Percentiles rank a stretch among this genome's conserved stretches.
These are phyloP conservation scores for Empis stercorea DNA, from an alignment of 2,888 invertebrate species.

Conservation along the genomic window DNA sequence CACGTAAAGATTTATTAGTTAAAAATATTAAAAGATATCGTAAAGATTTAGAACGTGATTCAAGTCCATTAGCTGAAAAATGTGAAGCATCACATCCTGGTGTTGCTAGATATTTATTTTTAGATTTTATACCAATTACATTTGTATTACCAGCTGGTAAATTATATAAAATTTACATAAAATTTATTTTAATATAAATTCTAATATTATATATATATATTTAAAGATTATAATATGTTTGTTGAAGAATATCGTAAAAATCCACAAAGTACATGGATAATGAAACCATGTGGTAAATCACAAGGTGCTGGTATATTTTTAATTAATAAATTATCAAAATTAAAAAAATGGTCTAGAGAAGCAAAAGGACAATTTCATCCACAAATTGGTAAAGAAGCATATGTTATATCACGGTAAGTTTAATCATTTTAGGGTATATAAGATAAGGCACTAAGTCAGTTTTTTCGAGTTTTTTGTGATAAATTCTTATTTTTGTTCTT, in stretches of 20 bases:
- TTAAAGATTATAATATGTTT: conserved; percentile 83
- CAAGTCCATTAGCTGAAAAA: conserved; percentile 73
- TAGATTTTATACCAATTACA: conserved; percentile 88
- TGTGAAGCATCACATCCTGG: conserved; percentile 37
- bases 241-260: conserved; percentile 91
- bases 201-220: neutral
- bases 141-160: conserved; percentile 74
- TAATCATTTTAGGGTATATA: neutral
- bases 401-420: conserved; percentile 76
- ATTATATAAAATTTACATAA: neutral
- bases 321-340: conserved; percentile 86
- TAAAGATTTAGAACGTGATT: conserved; percentile 83
- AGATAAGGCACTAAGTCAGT: too few species aligned
- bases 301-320: conserved; percentile 91
- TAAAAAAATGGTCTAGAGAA: conserved; percentile 82
- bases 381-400: conserved; percentile 75
- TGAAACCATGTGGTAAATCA: conserved; percentile 94
- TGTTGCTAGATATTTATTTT: conserved; percentile 64
- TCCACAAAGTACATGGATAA: conserved; percentile 93
- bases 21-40: conserved; percentile 92
- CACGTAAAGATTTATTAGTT: conserved; percentile 88
- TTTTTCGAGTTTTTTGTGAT: too few species aligned
- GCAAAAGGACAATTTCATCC: conserved; percentile 76
- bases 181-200: neutral
- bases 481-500: too few species aligned